Percentiles rank a stretch among this genome's conserved stretches.
Conservation (phyloP, 2,113 vertebrate species). For the Artemisiospiza belli region DNA sequence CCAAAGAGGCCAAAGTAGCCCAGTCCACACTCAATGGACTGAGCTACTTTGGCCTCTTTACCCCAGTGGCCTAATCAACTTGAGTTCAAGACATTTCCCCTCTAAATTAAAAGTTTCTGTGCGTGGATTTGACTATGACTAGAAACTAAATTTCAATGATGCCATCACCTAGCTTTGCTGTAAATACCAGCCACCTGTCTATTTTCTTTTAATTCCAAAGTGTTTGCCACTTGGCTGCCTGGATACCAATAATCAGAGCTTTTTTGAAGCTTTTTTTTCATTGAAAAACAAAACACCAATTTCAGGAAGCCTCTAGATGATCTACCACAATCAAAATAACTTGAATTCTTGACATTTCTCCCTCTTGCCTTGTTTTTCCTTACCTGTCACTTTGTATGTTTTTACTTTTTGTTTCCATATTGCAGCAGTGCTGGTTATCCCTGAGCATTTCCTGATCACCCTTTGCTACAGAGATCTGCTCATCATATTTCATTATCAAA, state of each 20-base stretch:
- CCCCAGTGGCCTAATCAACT: too few relatives aligned
- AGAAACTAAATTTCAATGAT: background rate
- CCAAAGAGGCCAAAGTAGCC: too few relatives aligned
- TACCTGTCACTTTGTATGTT: background rate
- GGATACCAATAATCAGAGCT: background rate
- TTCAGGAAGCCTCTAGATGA: background rate
- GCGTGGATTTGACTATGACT: background rate
- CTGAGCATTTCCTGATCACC: background rate
- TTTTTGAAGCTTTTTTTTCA: background rate
- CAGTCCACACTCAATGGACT: background rate
- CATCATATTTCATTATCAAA: slow-evolving; percentile 34
- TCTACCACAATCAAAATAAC: background rate
- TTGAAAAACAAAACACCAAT: background rate
- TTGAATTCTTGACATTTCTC: background rate
- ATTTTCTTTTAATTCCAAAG: background rate
- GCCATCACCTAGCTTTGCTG: background rate
- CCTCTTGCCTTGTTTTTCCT: background rate
- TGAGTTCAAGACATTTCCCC: background rate
- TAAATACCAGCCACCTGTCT: background rate
- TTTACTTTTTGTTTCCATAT: background rate
- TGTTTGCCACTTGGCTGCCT: background rate
- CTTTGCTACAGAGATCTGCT: background rate
- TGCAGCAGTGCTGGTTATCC: background rate
- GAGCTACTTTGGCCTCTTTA: background rate
- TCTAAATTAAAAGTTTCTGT: background rate